These are phyloP conservation scores for Neostethus bicornis DNA, from an alignment of 2,797 vertebrate species.

Conservation along the genomic window DNA sequence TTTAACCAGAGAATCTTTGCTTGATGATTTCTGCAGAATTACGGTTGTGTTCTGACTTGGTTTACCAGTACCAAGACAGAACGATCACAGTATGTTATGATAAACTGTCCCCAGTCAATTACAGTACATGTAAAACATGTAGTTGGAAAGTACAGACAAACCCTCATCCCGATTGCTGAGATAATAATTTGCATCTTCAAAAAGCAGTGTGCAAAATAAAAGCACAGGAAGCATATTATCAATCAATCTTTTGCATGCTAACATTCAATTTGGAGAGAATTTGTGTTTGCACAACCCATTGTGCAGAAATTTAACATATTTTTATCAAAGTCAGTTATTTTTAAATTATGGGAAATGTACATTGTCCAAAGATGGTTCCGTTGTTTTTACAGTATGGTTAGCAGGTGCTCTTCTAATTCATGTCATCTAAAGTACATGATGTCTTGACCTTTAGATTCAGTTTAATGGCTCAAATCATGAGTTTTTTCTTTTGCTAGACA, in stretches of 20 bases:
- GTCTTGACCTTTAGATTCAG: conserved; percentile 8
- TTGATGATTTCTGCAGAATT: no score
- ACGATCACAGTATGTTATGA: background rate
- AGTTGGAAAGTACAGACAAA: background rate
- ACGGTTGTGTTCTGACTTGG: no score
- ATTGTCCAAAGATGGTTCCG: background rate
- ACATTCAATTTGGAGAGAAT: background rate
- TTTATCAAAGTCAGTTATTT: no score
- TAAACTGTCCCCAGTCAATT: no score
- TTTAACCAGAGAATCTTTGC: no score
- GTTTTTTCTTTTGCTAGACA: conserved; percentile 35
- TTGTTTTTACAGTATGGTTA: no score
- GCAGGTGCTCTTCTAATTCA: background rate
- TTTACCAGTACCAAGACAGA: no score
- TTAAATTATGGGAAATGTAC: no score
- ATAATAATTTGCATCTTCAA: conserved; percentile 14
- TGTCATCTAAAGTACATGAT: background rate
- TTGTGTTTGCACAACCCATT: conserved; percentile 16
- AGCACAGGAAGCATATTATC: no score
- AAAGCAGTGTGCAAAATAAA: no score
- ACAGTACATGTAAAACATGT: background rate
- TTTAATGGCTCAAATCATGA: background rate
- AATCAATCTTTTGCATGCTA: no score
- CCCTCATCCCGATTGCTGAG: conserved; percentile 25
- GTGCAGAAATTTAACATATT: no score